Evolutionary conservation across 92 coral and sea anemone genomes (phyloP).

Genomic region (Blastomussa wellsi): DNA sequence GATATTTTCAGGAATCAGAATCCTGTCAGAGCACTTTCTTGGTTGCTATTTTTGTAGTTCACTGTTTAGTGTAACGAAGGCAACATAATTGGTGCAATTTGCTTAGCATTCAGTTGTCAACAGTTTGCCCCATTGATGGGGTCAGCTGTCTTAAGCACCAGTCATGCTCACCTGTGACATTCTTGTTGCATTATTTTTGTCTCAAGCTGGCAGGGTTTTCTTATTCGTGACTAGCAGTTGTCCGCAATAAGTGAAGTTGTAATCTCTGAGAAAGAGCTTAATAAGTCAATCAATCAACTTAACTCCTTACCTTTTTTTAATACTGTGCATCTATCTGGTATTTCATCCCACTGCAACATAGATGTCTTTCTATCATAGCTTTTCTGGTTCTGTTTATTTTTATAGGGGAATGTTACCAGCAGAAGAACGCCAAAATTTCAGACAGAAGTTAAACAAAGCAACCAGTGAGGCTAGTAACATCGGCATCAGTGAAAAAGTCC

Average conservation of each 20-base stretch:
- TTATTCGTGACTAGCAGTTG: too few relatives aligned
- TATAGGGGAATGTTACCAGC: conserved; percentile 88
- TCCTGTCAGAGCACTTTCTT: not conserved
- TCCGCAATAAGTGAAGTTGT: not conserved
- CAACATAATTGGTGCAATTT: too few relatives aligned
- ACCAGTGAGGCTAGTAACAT: conserved; percentile 66
- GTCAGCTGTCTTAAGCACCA: too few relatives aligned
- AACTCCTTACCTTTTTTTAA: too few relatives aligned
- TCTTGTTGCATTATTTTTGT: too few relatives aligned
- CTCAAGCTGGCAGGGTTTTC: too few relatives aligned
- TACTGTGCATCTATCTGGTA: not conserved
- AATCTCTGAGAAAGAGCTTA: too few relatives aligned
- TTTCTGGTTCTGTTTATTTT: not conserved
- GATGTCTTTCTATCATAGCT: not conserved
- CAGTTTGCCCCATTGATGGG: too few relatives aligned
- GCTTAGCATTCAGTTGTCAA: too few relatives aligned
- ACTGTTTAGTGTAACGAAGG: too few relatives aligned
- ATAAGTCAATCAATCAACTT: too few relatives aligned
- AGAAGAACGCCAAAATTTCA: conserved; percentile 86
- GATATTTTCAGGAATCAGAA: not conserved
- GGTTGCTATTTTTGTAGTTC: not conserved
- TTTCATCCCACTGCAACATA: not conserved
- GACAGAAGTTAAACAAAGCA: conserved; percentile 77
- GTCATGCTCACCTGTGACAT: too few relatives aligned
- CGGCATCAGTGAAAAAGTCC: conserved; percentile 76